Base-by-base conservation (phyloP, 2,888 invertebrate species). In the Platynereis dumerilii region DNA sequence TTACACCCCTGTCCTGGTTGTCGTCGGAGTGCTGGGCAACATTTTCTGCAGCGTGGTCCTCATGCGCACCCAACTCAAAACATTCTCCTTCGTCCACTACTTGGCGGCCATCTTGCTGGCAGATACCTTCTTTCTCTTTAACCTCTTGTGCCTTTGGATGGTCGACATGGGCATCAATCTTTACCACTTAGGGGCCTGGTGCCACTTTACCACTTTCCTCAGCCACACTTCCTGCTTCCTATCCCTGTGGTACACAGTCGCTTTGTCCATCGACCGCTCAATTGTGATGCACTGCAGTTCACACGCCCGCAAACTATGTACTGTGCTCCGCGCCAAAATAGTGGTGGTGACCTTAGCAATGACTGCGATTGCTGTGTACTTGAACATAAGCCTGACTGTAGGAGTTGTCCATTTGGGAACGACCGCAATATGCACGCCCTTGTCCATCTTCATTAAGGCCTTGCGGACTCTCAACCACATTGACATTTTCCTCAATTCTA, bases 351-450 rank as follows among this genome's bases (percentile, higher is more conserved):
- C 45, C 1, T 22, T 60, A 17, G 48, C 52, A 22, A 28, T 53
- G 2, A 27, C 45, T 5, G 48, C 60, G 1, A 60, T 29, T n/a
- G 60, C 22, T 10, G 53, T 60, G 10, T 60, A 34, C 24, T 34
- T 60, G n/a, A 60, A 60, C 60, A 60, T 53, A n/a, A 60, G 60
- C 29, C 26, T 60, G 29, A 24, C 53, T 12, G 53, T 60, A 34
- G 28, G 29, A 1, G 60, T 60, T 10, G 10, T 42, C 42, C 42
- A 42, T 12, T 17, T 12, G 10, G 42, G 42, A 10, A 17, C 42
- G 12, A 42, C 42, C 42, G 42, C 42, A 10, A 42, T 42, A 17
- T 42, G 42, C 17, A 42, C 17, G 10, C 42, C 42, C 17, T 10
- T 42, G 12, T 12, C 12, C 10, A 10, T 12, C 10, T 42, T 12